These are phyloP conservation scores for Cyrtorhinus lividipennis DNA, from an alignment of 1,140 invertebrate species.

Conservation along the genomic window DNA sequence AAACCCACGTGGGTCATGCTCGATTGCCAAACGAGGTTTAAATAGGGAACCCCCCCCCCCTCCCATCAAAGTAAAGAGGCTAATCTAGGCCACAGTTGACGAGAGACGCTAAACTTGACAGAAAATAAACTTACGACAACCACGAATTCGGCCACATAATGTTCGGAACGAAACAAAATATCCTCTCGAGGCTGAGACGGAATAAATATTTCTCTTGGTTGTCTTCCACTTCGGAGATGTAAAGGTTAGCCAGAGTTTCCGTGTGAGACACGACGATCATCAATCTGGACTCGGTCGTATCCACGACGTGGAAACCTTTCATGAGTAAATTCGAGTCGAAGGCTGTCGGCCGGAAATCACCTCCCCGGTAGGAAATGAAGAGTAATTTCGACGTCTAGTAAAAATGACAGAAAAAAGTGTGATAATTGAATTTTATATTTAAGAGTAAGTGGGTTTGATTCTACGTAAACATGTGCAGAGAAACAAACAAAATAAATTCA, in stretches of 20 bases:
- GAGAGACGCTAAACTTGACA: too few species aligned
- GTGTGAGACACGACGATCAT: slow-evolving; percentile 73
- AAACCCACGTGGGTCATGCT: too few species aligned
- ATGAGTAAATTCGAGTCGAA: slow-evolving; percentile 54
- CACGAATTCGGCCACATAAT: slow-evolving; percentile 61
- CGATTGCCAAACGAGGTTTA: too few species aligned
- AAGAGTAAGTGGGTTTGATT: too few species aligned
- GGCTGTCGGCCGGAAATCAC: slow-evolving; percentile 47
- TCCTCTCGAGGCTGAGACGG: slow-evolving; percentile 60
- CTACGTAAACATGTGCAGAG: too few species aligned
- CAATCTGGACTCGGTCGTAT: slow-evolving; percentile 59
- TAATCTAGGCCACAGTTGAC: too few species aligned
- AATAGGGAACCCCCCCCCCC: too few species aligned
- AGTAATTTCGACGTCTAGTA: too few species aligned
- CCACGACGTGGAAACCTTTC: slow-evolving; percentile 64
- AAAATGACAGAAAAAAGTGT: too few species aligned
- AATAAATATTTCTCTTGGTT: slow-evolving; percentile 38
- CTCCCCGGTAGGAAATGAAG: slow-evolving; percentile 51
- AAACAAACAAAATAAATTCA: too few species aligned
- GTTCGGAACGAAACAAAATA: slow-evolving; percentile 67
- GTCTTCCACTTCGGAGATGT: slow-evolving; percentile 49
- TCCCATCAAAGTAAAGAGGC: too few species aligned
- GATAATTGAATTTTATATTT: background rate
- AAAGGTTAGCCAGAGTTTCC: slow-evolving; percentile 56
- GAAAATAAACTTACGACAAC: slow-evolving; percentile 72